Evolutionary conservation across 1,140 invertebrate genomes (phyloP), one percentile per base, ranked within the genome.

Genomic region (Andrena cerasifolii): DNA sequence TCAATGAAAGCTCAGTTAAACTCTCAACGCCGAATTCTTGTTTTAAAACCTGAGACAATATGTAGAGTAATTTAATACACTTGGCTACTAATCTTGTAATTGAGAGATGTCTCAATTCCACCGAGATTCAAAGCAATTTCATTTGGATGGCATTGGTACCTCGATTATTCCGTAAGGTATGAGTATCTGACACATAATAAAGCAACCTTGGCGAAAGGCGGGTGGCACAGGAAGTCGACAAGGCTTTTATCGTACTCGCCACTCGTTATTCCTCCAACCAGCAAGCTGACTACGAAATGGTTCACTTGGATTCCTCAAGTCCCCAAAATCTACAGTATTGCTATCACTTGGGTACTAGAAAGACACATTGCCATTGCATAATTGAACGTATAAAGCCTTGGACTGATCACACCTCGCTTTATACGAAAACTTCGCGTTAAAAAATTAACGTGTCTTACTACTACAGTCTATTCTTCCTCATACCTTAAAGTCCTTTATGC

Each of bases 161-260:
- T 87, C 82, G 89, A 90, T 90, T 90, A 89, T 84, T 82, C 71
- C 76, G 51, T 80, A 80, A 89, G 86, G 86, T 86, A 86, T 70
- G 71, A 66, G 58, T 89, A 81, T 78, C 84, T 71, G 82, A 84
- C 82, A 76, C 89, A 88, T 90, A 91, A 91, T 88, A 87, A 90
- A 84, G 80, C 80, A 88, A 89, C 91, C 91, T 92, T 91, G 91
- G 86, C 84, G 77, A 83, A 88, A 90, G 86, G 85, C 90, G 88
- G 90, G 89, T 89, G 88, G 86, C 89, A 88, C 90, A 90, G 90
- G 91, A 92, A 92, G 91, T 92, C 88, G 89, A 89, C 91, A 91
- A 92, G 91, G 91, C 91, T 92, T 91, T 92, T 91, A 91, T 92
- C 90, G 83, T 68, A 81, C 59, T 75, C 85, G 88, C 86, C 85